Evolutionary conservation across 2,888 invertebrate genomes (phyloP).

Genomic region (Harpalus rufipes): DNA sequence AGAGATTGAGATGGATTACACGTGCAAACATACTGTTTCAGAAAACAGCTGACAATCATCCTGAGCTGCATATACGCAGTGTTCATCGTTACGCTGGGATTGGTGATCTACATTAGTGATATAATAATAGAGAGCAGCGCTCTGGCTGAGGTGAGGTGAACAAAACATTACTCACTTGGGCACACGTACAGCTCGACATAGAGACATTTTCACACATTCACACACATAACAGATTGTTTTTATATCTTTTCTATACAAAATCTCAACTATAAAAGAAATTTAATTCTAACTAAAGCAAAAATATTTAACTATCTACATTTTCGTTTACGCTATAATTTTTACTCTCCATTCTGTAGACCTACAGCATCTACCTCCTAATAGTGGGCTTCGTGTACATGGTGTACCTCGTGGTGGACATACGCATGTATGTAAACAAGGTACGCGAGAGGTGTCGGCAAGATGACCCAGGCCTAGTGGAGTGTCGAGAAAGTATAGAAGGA

Average conservation of each 20-base stretch:
- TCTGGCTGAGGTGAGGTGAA: constrained; percentile 79
- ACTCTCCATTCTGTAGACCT: constrained; percentile 78
- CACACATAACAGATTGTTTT: neutral
- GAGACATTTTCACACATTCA: constrained; percentile 3
- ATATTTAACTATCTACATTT: too few relatives aligned
- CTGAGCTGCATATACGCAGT: constrained; percentile 85
- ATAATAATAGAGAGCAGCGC: constrained; percentile 77
- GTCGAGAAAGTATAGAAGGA: constrained; percentile 69
- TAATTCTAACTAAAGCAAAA: too few relatives aligned
- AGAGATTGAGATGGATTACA: constrained; percentile 14
- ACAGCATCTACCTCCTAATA: constrained; percentile 80
- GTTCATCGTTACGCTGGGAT: constrained; percentile 83
- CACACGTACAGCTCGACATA: constrained; percentile 23
- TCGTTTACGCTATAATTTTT: neutral
- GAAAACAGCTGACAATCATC: constrained; percentile 81
- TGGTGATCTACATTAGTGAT: constrained; percentile 83
- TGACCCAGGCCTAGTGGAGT: constrained; percentile 25
- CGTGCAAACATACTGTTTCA: constrained; percentile 74
- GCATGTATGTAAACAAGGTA: constrained; percentile 79
- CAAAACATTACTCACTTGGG: constrained; percentile 44
- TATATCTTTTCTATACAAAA: neutral
- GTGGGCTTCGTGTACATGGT: constrained; percentile 82
- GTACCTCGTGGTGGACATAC: constrained; percentile 82
- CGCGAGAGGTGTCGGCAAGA: constrained; percentile 72
- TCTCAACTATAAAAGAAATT: too few relatives aligned